A percentile compares a stretch with the other conserved stretches of the same genome.
Evolutionary conservation across 2,113 vertebrate genomes (phyloP).

Genomic region (Antigone vipio): DNA sequence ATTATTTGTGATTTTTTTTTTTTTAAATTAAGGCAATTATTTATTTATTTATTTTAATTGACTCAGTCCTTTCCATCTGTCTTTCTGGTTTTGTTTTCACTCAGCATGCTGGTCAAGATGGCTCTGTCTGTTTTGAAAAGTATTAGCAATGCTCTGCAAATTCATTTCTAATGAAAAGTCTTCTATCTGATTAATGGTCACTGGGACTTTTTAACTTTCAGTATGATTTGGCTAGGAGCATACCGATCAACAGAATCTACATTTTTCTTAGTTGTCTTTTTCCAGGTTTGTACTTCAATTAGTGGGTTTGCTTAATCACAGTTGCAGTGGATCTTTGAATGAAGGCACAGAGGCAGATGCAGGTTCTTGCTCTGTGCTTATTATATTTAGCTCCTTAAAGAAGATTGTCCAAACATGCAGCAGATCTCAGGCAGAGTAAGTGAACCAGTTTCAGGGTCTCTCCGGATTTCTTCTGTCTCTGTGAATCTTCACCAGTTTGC

Average conservation of each 20-base stretch:
- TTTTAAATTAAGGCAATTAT: background rate
- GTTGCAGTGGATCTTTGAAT: background rate
- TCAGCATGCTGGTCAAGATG: background rate
- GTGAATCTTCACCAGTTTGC: background rate
- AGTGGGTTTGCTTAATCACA: background rate
- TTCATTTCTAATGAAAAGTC: background rate
- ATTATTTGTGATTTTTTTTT: background rate
- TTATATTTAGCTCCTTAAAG: background rate
- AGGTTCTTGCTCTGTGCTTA: background rate
- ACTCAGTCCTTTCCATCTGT: background rate
- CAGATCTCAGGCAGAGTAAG: background rate
- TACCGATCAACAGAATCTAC: background rate
- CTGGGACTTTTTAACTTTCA: background rate
- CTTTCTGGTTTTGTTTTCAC: background rate
- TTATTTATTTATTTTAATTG: constrained; percentile 52
- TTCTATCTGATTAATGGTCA: background rate
- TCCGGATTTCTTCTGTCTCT: background rate
- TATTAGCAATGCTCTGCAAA: background rate
- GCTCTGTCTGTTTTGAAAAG: background rate
- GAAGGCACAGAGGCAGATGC: background rate
- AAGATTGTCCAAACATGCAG: background rate
- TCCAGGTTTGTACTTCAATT: background rate
- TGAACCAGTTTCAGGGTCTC: background rate
- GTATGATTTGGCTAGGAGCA: background rate
- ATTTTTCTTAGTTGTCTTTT: background rate